Conservation (phyloP, 2,888 invertebrate species). For the Ectemnius cavifrons region DNA sequence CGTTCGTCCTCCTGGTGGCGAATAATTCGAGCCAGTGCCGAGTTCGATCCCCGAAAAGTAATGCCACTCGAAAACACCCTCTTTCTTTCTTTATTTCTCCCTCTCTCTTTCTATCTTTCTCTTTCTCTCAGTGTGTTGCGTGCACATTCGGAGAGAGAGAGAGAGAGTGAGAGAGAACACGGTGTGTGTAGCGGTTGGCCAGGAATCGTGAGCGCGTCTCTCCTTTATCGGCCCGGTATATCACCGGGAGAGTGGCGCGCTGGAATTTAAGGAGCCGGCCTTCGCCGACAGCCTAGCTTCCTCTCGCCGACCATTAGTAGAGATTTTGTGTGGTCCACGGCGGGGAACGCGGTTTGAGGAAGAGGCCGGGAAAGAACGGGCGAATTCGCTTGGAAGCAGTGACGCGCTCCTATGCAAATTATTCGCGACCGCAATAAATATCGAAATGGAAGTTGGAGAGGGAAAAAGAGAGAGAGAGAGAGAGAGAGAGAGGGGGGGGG, state of each 20-base stretch:
- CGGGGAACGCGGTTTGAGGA: conserved; percentile 37
- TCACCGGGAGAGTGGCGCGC: conserved; percentile 34
- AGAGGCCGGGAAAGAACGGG: conserved; percentile 16
- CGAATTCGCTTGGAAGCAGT: conserved; percentile 51
- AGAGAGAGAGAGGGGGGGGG: too few species aligned
- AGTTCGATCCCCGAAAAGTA: too few species aligned
- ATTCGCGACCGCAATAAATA: conserved; percentile 75
- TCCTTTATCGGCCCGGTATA: conserved; percentile 51
- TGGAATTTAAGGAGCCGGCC: conserved; percentile 68
- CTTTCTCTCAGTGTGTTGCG: too few species aligned
- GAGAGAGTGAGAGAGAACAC: not conserved
- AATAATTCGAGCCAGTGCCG: too few species aligned
- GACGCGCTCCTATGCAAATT: conserved; percentile 75
- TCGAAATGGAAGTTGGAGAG: conserved; percentile 61
- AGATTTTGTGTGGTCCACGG: conserved; percentile 76
- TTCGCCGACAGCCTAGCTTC: conserved; percentile 53
- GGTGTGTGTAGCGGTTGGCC: not conserved
- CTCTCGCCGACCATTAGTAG: conserved; percentile 71
- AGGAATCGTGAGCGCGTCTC: conserved; percentile 37
- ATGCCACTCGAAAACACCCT: too few species aligned
- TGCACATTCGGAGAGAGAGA: not conserved
- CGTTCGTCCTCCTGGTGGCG: too few species aligned
- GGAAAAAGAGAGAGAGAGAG: too few species aligned
- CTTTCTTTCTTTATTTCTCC: too few species aligned
- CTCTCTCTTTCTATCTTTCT: too few species aligned